Evolutionary conservation across 2,113 vertebrate genomes (phyloP), one percentile per base, ranked within the genome.

Genomic region (Ceratotherium simum): DNA sequence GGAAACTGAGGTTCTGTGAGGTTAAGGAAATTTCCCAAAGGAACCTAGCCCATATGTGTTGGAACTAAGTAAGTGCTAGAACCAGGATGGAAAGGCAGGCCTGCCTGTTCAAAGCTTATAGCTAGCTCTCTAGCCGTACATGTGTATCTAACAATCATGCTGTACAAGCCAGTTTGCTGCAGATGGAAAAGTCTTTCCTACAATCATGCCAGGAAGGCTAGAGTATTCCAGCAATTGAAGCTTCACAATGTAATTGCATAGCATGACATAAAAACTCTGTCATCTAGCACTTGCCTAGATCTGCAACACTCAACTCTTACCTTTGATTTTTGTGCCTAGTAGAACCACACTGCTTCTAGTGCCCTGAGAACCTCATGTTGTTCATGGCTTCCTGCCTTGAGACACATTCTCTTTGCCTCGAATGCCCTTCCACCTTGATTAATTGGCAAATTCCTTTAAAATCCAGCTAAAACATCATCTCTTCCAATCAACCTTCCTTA

Each of bases 1-100:
- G 51, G 39, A 93, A 86, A 79, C n/a, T 36, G 70, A 96, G 4
- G 14, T 51, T 94, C 58, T 39, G 54, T 70, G 29, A 90, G 58
- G 27, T 46, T 73, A 65, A 91, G 56, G 54, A 94, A 80, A 79
- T 80, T 86, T 85, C 80, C 29, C 36, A 36, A 86, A 86, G 80
- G 73, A 81, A 81, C 3, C 31, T 80, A 25, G 36, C 9, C 73
- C 58, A 12, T 31, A 81, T 60, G 25, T 54, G 58, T 60, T 56
- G 8, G 33, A 94, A 60, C 46, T 89, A 72, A 91, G 10, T 90
- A 75, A 75, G 11, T 54, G 36, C 58, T 56, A 56, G 48, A 78
- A 78, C 17, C 62, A 69, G 42, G 18, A 62, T 23, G 16, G 64
- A 79, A 90, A 93, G 12, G 9, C 29, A 64, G 42, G 54, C 54